Percentiles rank a stretch among this genome's conserved stretches.
Conservation (phyloP, 1,140 invertebrate genomes). For the Heliconius hewitsoni region DNA sequence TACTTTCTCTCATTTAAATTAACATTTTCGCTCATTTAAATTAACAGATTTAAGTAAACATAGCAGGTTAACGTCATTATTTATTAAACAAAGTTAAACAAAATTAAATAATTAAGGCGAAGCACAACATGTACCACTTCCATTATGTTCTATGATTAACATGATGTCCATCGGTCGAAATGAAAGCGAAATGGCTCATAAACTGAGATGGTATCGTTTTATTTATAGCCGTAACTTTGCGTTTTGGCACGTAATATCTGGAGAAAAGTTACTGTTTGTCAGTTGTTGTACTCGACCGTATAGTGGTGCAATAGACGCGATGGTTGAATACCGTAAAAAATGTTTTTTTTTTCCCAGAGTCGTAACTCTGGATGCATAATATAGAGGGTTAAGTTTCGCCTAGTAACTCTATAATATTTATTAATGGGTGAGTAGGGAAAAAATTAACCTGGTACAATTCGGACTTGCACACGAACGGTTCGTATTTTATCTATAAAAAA, state of each 20-base stretch:
- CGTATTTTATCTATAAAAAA: no score
- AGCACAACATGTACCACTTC: neutral
- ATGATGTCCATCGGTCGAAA: slow-evolving; percentile 34
- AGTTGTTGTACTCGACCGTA: neutral
- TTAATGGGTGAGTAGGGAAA: neutral
- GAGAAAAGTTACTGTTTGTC: slow-evolving; percentile 24
- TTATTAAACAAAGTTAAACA: neutral
- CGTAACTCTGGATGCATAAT: neutral
- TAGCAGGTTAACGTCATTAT: no score
- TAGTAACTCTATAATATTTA: no score
- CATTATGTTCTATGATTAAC: slow-evolving; percentile 17
- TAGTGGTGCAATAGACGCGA: no score
- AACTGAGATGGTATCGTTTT: slow-evolving; percentile 36
- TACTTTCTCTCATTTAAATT: no score
- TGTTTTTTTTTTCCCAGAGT: no score
- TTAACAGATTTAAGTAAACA: no score
- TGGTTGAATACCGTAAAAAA: no score
- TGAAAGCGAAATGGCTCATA: slow-evolving; percentile 40
- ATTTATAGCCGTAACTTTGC: slow-evolving; percentile 32
- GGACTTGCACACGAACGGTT: no score
- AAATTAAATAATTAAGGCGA: neutral
- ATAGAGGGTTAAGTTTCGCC: neutral
- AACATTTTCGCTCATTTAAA: no score
- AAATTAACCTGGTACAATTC: no score
- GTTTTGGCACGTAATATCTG: slow-evolving; percentile 26